Percentiles rank a stretch among this genome's conserved stretches.
These are phyloP conservation scores for Telmatochromis sp. DNA, from an alignment of 2,113 vertebrate genomes.

Conservation along the genomic window DNA sequence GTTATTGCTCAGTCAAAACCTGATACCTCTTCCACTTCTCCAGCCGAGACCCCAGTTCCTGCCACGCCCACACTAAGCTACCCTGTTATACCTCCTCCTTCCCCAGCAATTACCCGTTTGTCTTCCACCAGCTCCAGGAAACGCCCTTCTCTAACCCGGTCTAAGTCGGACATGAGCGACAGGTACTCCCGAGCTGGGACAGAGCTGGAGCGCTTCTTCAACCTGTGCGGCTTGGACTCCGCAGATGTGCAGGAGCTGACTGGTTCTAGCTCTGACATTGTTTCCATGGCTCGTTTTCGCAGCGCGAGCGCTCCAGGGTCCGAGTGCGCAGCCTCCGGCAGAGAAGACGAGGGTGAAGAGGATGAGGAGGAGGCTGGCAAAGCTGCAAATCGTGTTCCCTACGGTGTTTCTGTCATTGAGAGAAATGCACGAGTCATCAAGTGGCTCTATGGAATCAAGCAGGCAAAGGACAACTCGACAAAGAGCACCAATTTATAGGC, in stretches of 20 bases:
- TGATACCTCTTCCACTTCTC: background rate
- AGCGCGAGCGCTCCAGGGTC: conserved; percentile 88
- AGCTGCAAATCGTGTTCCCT: conserved; percentile 66
- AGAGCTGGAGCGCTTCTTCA: conserved; percentile 91
- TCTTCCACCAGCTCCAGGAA: conserved; percentile 65
- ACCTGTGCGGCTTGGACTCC: conserved; percentile 88
- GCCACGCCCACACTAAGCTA: background rate
- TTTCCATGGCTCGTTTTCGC: conserved; percentile 81
- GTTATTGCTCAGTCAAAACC: conserved; percentile 7
- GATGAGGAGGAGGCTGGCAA: conserved; percentile 45
- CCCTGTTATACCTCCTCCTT: conserved; percentile 29
- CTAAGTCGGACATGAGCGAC: conserved; percentile 75
- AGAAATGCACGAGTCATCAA: conserved; percentile 92
- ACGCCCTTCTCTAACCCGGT: conserved; percentile 72
- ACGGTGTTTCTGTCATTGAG: conserved; percentile 86
- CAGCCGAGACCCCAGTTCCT: background rate
- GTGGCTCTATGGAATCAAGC: conserved; percentile 87
- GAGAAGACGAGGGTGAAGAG: conserved; percentile 63
- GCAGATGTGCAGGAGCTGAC: conserved; percentile 76
- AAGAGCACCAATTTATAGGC: conserved; percentile 49
- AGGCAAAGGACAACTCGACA: conserved; percentile 69
- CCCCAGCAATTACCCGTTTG: conserved; percentile 55
- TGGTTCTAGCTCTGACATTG: conserved; percentile 82
- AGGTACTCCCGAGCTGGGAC: conserved; percentile 64
- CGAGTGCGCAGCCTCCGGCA: conserved; percentile 62